phyloP scores from a whole-genome alignment of 2,797 vertebrate species.

The Poeciliopsis turneri region DNA sequence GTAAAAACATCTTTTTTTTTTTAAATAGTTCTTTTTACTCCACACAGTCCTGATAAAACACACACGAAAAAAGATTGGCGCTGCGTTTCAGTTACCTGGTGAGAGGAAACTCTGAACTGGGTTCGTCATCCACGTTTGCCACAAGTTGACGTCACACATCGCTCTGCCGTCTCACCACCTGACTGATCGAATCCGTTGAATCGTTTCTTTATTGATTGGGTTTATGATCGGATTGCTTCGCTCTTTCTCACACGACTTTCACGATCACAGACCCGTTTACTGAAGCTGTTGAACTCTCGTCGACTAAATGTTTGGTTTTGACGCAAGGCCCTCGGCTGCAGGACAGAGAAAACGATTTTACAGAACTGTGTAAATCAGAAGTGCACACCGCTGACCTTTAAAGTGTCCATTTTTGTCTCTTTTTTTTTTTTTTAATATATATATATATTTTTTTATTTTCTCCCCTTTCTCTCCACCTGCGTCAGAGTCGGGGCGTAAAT shows the following conservation, averaged over 20 bases:
- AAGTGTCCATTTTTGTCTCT: background rate
- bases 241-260: conserved; percentile 4
- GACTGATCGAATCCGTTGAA: background rate
- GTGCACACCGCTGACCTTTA: background rate
- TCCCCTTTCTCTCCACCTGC: background rate
- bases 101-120: too few species aligned
- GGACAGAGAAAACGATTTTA: conserved; percentile 19
- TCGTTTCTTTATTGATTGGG: background rate
- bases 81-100: too few species aligned
- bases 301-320: conserved; percentile 47
- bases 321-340: conserved; percentile 2
- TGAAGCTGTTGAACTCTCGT: conserved; percentile 34
- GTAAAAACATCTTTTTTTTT: background rate
- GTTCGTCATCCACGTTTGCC: too few species aligned
- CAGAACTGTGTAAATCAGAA: conserved; percentile 6
- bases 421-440: background rate
- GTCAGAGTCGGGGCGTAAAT: background rate
- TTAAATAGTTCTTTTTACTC: background rate
- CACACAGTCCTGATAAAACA: background rate
- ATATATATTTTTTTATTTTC: background rate
- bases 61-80: background rate
- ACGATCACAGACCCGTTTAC: conserved; percentile 62
- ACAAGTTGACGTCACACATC: background rate
- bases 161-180: background rate
- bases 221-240: background rate